Percentiles rank a stretch among this genome's conserved stretches.
Evolutionary conservation across 92 coral and sea anemone genomes (phyloP).

Genomic region (Diadumene lineata): DNA sequence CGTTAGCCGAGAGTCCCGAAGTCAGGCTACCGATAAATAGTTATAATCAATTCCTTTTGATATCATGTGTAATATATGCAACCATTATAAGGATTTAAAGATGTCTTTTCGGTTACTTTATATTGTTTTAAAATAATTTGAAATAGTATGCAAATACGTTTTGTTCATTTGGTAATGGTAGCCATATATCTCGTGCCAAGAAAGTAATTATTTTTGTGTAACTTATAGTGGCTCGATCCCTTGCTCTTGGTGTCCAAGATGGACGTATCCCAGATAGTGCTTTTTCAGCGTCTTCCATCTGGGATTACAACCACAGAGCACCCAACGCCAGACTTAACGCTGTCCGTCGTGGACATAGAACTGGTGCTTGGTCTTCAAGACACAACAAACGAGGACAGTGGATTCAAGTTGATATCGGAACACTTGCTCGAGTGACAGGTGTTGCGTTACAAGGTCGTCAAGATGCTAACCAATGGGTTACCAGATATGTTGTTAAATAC

Average conservation of each 20-base stretch:
- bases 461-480: constrained; percentile 79
- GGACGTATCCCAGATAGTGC: constrained; percentile 66
- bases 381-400: constrained; percentile 59
- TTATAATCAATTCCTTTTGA: too few species aligned
- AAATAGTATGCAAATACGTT: neutral
- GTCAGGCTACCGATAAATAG: too few species aligned
- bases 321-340: constrained; percentile 66
- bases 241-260: constrained; percentile 73
- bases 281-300: constrained; percentile 62
- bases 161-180: too few species aligned
- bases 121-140: too few species aligned
- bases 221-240: constrained; percentile 30
- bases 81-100: too few species aligned
- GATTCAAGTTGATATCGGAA: constrained; percentile 70
- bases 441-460: constrained; percentile 73
- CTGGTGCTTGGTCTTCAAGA: constrained; percentile 82
- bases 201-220: too few species aligned
- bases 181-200: too few species aligned
- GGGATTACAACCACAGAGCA: constrained; percentile 73
- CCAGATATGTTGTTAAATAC: constrained; percentile 53
- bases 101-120: too few species aligned
- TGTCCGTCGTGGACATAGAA: constrained; percentile 53
- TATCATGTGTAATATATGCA: too few species aligned
- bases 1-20: too few species aligned
- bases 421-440: constrained; percentile 51